Percentiles rank a stretch among this genome's conserved stretches.
Conservation (phyloP, 2,113 vertebrate genomes). For the mouse (Mus musculus) region DNA sequence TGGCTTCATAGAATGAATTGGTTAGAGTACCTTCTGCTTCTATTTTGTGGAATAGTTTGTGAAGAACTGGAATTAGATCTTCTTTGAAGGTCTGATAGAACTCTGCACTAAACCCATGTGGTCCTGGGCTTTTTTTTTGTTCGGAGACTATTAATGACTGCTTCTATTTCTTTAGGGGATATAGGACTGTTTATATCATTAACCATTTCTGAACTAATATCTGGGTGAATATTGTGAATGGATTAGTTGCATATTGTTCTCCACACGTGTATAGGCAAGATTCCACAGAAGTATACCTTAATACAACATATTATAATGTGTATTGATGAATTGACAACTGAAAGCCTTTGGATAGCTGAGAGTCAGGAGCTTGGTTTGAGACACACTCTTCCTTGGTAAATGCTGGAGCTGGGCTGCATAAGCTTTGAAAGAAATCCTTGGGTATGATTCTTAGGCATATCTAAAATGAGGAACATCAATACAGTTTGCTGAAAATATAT, state of each 20-base stretch:
- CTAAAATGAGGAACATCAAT: not conserved
- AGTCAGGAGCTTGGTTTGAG: not conserved
- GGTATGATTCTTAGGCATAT: not conserved
- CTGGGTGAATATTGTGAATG: not conserved
- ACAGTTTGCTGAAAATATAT: slow-evolving; percentile 7
- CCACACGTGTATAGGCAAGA: not conserved
- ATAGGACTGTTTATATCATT: too few relatives aligned
- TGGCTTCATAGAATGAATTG: too few relatives aligned
- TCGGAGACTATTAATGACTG: too few relatives aligned
- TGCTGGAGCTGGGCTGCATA: not conserved
- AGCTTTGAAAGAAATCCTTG: not conserved
- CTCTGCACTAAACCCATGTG: too few relatives aligned
- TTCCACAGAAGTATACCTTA: not conserved
- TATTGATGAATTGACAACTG: not conserved
- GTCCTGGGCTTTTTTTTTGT: too few relatives aligned
- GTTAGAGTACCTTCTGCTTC: too few relatives aligned
- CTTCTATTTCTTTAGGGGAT: too few relatives aligned
- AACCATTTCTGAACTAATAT: not conserved
- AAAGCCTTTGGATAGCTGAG: not conserved
- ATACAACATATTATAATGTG: not conserved
- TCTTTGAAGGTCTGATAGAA: too few relatives aligned
- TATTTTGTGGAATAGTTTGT: too few relatives aligned
- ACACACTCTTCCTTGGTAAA: not conserved
- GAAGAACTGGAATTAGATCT: too few relatives aligned
- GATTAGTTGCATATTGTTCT: not conserved